These are phyloP conservation scores for Phyllostomus hastatus DNA, from an alignment of 2,113 vertebrate species.

Conservation along the genomic window DNA sequence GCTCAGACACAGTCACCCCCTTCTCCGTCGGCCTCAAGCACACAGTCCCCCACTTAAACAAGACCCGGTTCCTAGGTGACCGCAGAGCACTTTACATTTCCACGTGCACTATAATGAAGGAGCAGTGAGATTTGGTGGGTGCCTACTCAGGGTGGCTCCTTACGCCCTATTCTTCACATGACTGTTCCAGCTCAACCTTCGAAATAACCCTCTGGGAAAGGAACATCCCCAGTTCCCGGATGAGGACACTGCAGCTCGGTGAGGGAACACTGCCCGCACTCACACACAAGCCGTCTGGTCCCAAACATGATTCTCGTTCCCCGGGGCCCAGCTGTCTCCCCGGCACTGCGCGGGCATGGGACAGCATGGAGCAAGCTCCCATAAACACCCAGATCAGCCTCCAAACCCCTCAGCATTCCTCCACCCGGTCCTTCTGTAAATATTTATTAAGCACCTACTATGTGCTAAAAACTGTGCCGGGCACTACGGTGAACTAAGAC, in stretches of 20 bases:
- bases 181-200: not conserved
- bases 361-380: not conserved
- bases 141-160: not conserved
- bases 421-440: not conserved
- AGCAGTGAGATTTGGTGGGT: not conserved
- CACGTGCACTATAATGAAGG: not conserved
- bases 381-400: not conserved
- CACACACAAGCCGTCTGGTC: not conserved
- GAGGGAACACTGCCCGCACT: not conserved
- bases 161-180: not conserved
- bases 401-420: not conserved
- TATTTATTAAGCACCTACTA: not conserved
- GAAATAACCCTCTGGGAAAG: not conserved
- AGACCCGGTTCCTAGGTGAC: not conserved
- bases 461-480: not conserved
- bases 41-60: not conserved
- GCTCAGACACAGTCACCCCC: not conserved
- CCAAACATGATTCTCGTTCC: not conserved
- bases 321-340: not conserved
- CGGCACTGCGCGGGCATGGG: fast-evolving
- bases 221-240: not conserved
- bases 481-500: not conserved
- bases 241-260: not conserved
- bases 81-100: not conserved
- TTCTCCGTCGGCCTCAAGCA: not conserved